Conservation (phyloP, 2,113 vertebrate genomes). For the Laterallus jamaicensis region DNA sequence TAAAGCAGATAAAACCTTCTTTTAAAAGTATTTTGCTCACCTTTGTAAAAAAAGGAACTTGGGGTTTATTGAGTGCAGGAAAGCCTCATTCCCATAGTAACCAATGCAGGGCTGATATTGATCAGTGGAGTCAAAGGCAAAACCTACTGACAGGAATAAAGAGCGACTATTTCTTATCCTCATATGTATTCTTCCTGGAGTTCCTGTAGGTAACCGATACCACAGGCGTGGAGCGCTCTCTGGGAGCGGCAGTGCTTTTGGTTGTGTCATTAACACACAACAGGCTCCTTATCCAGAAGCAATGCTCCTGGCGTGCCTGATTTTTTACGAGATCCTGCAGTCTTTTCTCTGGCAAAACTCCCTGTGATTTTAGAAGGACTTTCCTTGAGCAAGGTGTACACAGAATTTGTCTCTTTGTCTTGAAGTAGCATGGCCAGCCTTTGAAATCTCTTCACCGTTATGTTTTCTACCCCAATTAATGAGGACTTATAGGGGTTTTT, state of each 20-base stretch:
- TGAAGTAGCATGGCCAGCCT: neutral
- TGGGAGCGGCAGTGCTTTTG: neutral
- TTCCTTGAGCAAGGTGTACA: neutral
- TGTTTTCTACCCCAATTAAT: neutral
- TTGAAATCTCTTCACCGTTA: neutral
- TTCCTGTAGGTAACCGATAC: constrained; percentile 74
- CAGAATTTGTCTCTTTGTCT: neutral
- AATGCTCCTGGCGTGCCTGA: neutral
- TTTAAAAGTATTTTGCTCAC: constrained; percentile 88
- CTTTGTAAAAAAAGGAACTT: constrained; percentile 84
- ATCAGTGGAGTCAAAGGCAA: constrained; percentile 80
- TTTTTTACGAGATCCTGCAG: neutral
- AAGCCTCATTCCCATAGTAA: constrained; percentile 78
- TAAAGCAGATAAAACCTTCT: constrained; percentile 81
- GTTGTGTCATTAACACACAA: constrained; percentile 48
- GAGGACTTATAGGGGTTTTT: neutral
- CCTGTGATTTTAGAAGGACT: neutral
- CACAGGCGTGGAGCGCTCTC: constrained; percentile 51
- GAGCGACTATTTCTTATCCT: constrained; percentile 71
- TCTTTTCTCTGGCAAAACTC: neutral
- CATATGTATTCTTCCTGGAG: constrained; percentile 62
- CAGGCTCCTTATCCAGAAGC: constrained; percentile 33
- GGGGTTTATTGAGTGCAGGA: constrained; percentile 78
- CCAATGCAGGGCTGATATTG: constrained; percentile 76
- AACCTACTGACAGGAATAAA: constrained; percentile 78